Conservation (phyloP, 2,113 vertebrate species). For the Pluvianellus socialis region DNA sequence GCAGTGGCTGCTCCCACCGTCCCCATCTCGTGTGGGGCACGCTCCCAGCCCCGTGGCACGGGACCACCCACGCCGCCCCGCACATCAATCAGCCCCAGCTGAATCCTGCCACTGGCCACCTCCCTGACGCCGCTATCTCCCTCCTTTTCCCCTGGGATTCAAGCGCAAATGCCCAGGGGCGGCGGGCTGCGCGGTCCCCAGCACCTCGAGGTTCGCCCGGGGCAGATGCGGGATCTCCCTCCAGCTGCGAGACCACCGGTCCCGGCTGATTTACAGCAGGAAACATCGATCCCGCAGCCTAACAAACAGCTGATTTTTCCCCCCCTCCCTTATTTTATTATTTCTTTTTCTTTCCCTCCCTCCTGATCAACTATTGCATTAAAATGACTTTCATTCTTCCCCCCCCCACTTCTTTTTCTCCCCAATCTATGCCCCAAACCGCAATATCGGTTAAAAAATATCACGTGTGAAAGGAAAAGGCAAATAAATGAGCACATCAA, state of each 20-base stretch:
- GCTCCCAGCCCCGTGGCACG: neutral
- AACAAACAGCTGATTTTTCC: neutral
- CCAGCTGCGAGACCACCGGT: neutral
- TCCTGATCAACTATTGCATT: neutral
- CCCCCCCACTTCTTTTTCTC: neutral
- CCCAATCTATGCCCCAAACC: neutral
- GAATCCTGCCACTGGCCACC: neutral
- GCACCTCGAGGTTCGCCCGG: rapidly evolving
- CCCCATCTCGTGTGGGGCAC: neutral
- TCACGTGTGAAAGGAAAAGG: slow-evolving; percentile 59
- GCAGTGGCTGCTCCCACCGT: neutral
- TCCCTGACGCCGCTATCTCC: neutral
- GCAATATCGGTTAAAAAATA: slow-evolving; percentile 65
- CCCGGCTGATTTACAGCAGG: slow-evolving; percentile 4
- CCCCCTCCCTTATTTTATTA: too few relatives aligned
- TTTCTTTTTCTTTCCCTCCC: neutral
- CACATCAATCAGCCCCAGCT: neutral
- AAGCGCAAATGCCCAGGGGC: neutral
- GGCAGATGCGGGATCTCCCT: neutral
- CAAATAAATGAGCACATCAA: slow-evolving; percentile 72
- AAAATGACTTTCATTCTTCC: too few relatives aligned
- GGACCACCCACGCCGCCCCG: neutral
- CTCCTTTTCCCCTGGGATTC: neutral
- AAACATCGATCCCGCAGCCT: neutral
- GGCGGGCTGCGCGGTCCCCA: neutral